These are phyloP conservation scores for Aricia artaxerxes DNA, from an alignment of 2,888 invertebrate species.

Conservation along the genomic window DNA sequence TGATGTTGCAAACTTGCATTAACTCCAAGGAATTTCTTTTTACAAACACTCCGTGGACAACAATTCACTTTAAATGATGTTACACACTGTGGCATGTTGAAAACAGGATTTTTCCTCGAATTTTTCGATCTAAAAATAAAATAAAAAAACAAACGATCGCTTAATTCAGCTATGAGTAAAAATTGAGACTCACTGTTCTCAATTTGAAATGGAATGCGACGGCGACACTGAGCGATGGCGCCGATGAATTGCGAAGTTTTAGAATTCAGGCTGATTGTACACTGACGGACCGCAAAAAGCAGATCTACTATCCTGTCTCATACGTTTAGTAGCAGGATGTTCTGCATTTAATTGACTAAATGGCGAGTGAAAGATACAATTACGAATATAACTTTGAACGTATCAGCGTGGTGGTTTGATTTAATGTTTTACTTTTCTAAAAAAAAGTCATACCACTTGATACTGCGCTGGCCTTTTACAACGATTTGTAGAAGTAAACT, in stretches of 20 bases:
- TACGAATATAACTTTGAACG: too few species aligned
- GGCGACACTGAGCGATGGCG: conserved; percentile 36
- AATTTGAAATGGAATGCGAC: conserved; percentile 39
- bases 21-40: too few species aligned
- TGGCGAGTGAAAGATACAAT: too few species aligned
- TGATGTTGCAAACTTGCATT: too few species aligned
- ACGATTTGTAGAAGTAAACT: too few species aligned
- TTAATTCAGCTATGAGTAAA: conserved; percentile 31
- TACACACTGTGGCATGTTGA: background rate
- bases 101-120: background rate
- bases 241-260: conserved; percentile 33
- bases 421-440: too few species aligned
- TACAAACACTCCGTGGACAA: background rate
- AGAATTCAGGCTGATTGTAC: background rate
- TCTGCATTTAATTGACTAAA: too few species aligned
- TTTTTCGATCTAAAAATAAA: conserved; percentile 10
- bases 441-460: too few species aligned
- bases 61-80: background rate
- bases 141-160: background rate
- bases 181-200: conserved; percentile 39
- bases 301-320: background rate
- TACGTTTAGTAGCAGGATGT: too few species aligned
- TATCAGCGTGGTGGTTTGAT: too few species aligned
- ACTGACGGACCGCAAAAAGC: background rate
- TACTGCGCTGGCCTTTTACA: too few species aligned